Evolutionary conservation across 2,888 invertebrate species (phyloP).

Genomic region (Trissolcus brochymenae): DNA sequence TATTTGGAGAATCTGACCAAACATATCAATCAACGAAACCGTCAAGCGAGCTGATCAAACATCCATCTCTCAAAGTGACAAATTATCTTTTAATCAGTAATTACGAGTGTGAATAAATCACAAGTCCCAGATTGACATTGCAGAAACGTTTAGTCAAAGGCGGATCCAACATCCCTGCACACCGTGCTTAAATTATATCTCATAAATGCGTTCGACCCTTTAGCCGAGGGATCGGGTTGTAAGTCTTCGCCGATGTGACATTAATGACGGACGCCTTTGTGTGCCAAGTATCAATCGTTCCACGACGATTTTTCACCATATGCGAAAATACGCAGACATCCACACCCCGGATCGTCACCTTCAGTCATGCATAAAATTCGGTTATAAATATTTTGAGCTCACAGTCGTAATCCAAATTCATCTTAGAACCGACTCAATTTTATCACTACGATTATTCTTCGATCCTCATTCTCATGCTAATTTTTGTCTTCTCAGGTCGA

Average conservation of each 20-base stretch:
- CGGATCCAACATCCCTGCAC: not conserved
- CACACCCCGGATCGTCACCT: constrained; percentile 2
- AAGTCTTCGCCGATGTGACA: constrained; percentile 24
- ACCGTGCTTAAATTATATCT: constrained; percentile 8
- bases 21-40: not conserved
- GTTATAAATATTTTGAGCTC: constrained; percentile 32
- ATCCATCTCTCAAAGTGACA: not conserved
- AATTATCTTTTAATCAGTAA: constrained; percentile 10
- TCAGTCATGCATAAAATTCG: constrained; percentile 27
- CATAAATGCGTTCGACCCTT: constrained; percentile 8
- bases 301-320: constrained; percentile 24
- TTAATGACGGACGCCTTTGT: constrained; percentile 25
- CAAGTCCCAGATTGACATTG: not conserved
- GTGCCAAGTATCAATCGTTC: constrained; percentile 20
- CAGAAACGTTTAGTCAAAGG: not conserved
- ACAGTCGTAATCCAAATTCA: not conserved
- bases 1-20: not conserved
- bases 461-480: no score
- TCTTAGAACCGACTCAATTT: not conserved
- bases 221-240: constrained; percentile 26
- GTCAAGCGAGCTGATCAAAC: not conserved
- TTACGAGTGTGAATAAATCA: constrained; percentile 12
- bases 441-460: not conserved
- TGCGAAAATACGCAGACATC: constrained; percentile 17
- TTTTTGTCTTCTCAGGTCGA: not conserved